These are phyloP conservation scores for Xenops minutus DNA, from an alignment of 2,797 vertebrate genomes.

Conservation along the genomic window DNA sequence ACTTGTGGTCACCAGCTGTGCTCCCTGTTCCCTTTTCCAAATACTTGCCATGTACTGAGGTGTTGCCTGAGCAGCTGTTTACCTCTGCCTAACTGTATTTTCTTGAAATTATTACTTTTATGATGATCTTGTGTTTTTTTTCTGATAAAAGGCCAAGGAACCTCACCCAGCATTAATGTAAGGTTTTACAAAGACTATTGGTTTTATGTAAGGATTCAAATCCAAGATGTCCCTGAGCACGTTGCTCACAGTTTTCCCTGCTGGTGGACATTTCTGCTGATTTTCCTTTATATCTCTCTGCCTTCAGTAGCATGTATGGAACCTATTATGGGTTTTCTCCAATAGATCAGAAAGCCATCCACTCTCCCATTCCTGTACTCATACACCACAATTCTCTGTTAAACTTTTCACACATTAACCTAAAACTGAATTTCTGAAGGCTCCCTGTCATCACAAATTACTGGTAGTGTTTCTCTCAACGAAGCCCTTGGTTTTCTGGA, in stretches of 20 bases:
- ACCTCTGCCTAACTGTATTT: not conserved
- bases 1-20: not conserved
- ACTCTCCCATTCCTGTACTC: not conserved
- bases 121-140: not conserved
- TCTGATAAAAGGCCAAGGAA: not conserved
- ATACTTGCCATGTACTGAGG: not conserved
- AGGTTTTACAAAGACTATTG: not conserved
- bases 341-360: not conserved
- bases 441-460: not conserved
- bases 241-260: not conserved
- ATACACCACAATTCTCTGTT: not conserved
- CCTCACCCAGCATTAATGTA: not conserved
- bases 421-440: not conserved
- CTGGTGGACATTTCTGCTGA: not conserved
- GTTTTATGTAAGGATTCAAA: not conserved
- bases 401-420: not conserved
- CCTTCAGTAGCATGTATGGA: not conserved
- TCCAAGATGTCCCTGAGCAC: rapidly evolving
- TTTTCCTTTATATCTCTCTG: not conserved
- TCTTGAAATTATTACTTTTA: not conserved
- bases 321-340: not conserved
- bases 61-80: not conserved
- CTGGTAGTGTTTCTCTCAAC: not conserved
- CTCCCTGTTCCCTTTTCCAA: not conserved
- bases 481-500: not conserved